Evolutionary conservation across 2,797 vertebrate species (phyloP), one percentile per base, ranked within the genome.

Genomic region (Pygocentrus nattereri): DNA sequence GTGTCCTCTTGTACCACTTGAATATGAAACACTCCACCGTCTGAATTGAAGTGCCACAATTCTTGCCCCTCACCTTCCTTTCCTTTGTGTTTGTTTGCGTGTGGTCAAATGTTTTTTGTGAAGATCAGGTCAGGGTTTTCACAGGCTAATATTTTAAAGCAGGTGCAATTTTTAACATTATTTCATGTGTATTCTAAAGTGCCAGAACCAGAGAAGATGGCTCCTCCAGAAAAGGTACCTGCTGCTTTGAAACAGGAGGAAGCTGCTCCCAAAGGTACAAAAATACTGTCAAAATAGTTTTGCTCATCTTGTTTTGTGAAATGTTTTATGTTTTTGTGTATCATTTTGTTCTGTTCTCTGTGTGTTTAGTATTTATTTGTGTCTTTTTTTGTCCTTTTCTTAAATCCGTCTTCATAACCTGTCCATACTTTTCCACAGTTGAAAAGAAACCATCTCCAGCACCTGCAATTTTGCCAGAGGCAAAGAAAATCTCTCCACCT

Each of bases 121-220:
- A 25, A 61, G n/a, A 41, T 69, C 65, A 30, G 38, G 34, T 61
- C 30, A 56, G 34, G 27, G 50, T 56, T n/a, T 31, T 75, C 27
- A 54, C 13, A 59, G 6, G 44, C 49, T 49, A 27, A 72, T 73
- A 15, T 25, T 78, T 16, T 7, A n/a, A 13, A 52, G 74, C 68
- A 61, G 34, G 50, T 76, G 16, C 49, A 19, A 25, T 44, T 71
- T 44, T 64, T 80, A 82, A 87, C 64, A 34, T 30, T 54, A 67
- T 62, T 75, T n/a, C 64, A 80, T 85, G 18, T 87, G 64, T 74
- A 62, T 74, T 27, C 38, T 82, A 25, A 95, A 96, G 94, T 93
- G 91, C 92, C 93, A 89, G 93, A 93, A 90, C 52, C 78, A 74
- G 92, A 86, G 87, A 95, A 92, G 89, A 95, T 85, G 87, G 88